Evolutionary conservation across 2,797 vertebrate genomes (phyloP).

Genomic region (Enteromius treurensis): DNA sequence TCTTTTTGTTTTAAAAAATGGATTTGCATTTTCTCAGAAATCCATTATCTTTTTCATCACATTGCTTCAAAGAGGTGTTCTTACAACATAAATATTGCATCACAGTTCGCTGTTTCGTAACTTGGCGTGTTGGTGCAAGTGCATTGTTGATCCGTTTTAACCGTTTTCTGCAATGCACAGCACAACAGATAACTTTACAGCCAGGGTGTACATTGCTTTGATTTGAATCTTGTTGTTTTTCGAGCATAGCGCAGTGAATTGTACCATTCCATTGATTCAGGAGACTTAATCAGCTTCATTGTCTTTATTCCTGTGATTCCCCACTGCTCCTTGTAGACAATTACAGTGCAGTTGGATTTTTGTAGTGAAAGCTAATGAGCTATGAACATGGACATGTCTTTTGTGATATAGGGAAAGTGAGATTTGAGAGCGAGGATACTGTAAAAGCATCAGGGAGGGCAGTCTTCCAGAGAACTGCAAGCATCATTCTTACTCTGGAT

Average conservation of each 20-base stretch:
- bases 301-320: background rate
- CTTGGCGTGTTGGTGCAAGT: conserved; percentile 22
- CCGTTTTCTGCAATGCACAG: background rate
- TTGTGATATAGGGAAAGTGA: background rate
- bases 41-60: background rate
- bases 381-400: conserved; percentile 65
- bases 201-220: background rate
- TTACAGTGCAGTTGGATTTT: conserved; percentile 61
- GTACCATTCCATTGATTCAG: background rate
- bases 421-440: conserved; percentile 36
- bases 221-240: background rate
- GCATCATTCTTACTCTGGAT: background rate
- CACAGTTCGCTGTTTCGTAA: conserved; percentile 48
- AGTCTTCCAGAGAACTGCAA: background rate
- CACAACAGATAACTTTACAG: background rate
- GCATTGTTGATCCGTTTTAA: background rate
- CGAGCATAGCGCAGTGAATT: background rate
- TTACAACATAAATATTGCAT: conserved; percentile 51
- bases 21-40: background rate
- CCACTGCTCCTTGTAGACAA: conserved; percentile 9
- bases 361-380: conserved; percentile 70
- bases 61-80: background rate
- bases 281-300: conserved; percentile 9
- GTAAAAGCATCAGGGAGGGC: background rate
- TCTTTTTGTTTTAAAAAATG: background rate